Percentiles rank a stretch among this genome's conserved stretches.
These are phyloP conservation scores for Eupithecia subumbrata DNA, from an alignment of 2,888 invertebrate species.

Conservation along the genomic window DNA sequence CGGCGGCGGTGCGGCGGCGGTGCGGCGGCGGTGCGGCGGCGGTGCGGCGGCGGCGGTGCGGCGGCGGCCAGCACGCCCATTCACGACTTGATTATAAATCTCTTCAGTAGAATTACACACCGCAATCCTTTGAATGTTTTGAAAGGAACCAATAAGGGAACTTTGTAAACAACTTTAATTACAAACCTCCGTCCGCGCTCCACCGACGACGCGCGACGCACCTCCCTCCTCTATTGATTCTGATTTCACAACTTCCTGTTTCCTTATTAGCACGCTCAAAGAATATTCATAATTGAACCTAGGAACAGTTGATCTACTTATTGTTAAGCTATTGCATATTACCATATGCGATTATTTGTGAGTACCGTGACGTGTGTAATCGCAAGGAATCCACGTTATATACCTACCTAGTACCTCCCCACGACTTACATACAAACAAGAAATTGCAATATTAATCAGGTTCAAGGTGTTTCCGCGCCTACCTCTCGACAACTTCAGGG, in stretches of 20 bases:
- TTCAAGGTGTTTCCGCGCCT: too few species aligned
- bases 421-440: too few species aligned
- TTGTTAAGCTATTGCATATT: too few species aligned
- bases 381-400: too few species aligned
- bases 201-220: too few species aligned
- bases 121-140: constrained; percentile 17
- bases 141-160: constrained; percentile 11
- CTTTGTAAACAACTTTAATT: constrained; percentile 16
- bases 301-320: too few species aligned
- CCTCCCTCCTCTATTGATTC: background rate
- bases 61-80: background rate
- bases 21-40: background rate
- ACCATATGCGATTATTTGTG: too few species aligned
- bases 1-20: background rate
- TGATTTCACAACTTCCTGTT: background rate
- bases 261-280: background rate
- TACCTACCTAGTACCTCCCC: too few species aligned
- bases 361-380: too few species aligned
- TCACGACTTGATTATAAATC: background rate
- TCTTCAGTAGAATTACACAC: background rate
- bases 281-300: too few species aligned
- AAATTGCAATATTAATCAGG: too few species aligned
- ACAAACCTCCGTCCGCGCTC: background rate
- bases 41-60: background rate
- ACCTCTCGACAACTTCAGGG: too few species aligned